Evolutionary conservation across 2,113 vertebrate species (phyloP).

Genomic region (Syrmaticus mikado): DNA sequence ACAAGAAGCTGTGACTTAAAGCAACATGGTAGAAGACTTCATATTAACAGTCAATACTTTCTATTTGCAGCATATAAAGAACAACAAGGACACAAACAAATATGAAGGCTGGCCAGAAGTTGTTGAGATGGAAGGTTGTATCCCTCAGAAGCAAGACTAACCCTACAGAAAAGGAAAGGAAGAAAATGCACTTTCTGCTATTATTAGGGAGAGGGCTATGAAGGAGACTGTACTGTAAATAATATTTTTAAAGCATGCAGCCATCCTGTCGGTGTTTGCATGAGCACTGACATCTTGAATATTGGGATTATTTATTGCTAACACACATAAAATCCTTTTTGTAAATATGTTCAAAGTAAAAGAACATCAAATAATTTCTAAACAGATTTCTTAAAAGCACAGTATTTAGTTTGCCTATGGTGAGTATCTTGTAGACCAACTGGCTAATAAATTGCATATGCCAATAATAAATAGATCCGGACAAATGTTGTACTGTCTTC

Average conservation of each 20-base stretch:
- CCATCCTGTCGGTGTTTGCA: slow-evolving; percentile 77
- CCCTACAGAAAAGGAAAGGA: neutral
- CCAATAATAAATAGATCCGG: slow-evolving; percentile 35
- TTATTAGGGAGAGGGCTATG: slow-evolving; percentile 45
- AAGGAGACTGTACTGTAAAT: slow-evolving; percentile 64
- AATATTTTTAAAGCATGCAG: slow-evolving; percentile 76
- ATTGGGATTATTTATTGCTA: slow-evolving; percentile 84
- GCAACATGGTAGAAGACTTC: neutral
- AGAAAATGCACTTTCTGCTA: slow-evolving; percentile 65
- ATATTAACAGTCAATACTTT: neutral
- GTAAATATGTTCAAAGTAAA: slow-evolving; percentile 74
- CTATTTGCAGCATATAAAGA: slow-evolving; percentile 91
- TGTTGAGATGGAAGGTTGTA: slow-evolving; percentile 97
- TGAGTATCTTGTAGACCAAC: slow-evolving; percentile 45
- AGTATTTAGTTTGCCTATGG: slow-evolving; percentile 62
- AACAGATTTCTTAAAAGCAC: slow-evolving; percentile 69
- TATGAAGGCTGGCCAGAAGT: slow-evolving; percentile 99
- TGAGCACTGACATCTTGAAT: slow-evolving; percentile 74
- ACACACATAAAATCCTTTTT: slow-evolving; percentile 70
- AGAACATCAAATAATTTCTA: slow-evolving; percentile 65
- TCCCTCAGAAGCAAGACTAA: slow-evolving; percentile 88
- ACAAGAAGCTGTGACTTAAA: neutral
- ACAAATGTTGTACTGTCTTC: slow-evolving; percentile 42
- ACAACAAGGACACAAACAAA: slow-evolving; percentile 94
- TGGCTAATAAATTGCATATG: slow-evolving; percentile 24